A percentile compares a stretch with the other conserved stretches of the same genome.
Evolutionary conservation across 2,888 invertebrate species (phyloP).

Genomic region (Sialis lutaria): DNA sequence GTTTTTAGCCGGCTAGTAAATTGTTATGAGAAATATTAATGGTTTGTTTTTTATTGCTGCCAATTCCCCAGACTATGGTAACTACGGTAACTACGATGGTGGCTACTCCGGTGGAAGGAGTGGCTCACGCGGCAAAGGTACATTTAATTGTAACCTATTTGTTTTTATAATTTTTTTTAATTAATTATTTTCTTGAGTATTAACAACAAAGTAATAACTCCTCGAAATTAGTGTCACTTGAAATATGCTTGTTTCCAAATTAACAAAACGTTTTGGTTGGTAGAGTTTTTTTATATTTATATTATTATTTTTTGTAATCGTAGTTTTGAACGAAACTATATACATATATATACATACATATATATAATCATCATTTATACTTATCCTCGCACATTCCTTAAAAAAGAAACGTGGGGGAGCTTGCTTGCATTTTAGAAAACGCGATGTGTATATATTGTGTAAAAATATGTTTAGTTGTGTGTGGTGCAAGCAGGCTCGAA

Average conservation of each 20-base stretch:
- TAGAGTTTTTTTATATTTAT: not conserved
- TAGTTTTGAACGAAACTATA: no score
- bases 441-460: not conserved
- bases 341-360: no score
- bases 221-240: no score
- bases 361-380: no score
- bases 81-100: slow-evolving; percentile 75
- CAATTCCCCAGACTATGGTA: slow-evolving; percentile 55
- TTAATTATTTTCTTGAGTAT: slow-evolving; percentile 1
- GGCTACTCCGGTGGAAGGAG: slow-evolving; percentile 73
- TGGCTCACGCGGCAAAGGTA: slow-evolving; percentile 80
- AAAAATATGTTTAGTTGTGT: not conserved
- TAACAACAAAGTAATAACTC: not conserved
- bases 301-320: no score
- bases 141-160: slow-evolving; percentile 17
- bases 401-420: not conserved
- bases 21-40: not conserved
- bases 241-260: no score
- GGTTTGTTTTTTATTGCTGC: slow-evolving; percentile 6
- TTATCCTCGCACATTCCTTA: no score
- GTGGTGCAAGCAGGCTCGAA: slow-evolving; percentile 4
- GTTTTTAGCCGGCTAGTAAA: not conserved
- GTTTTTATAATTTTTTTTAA: slow-evolving; percentile 2
- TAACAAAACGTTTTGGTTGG: not conserved
- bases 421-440: slow-evolving; percentile 1